Evolutionary conservation across 2,888 invertebrate species (phyloP).

Genomic region (Julus scandinavius): DNA sequence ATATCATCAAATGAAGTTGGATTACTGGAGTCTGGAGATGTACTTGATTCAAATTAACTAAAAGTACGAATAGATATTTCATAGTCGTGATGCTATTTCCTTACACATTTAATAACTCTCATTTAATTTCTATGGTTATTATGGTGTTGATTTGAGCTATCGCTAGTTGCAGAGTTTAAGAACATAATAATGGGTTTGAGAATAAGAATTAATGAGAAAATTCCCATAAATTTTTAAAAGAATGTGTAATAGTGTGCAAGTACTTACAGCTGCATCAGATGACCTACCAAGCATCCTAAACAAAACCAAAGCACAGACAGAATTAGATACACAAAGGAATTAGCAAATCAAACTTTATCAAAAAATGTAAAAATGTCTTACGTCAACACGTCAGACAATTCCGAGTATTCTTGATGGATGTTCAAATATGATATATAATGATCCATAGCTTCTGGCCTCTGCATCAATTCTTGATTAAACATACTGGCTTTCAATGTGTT

Average conservation of each 20-base stretch:
- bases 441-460: constrained; percentile 58
- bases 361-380: constrained; percentile 44
- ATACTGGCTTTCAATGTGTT: constrained; percentile 58
- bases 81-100: no score
- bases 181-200: background rate
- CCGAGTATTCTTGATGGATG: constrained; percentile 57
- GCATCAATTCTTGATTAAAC: constrained; percentile 58
- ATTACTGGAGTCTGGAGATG: no score
- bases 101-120: no score
- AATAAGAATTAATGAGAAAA: background rate
- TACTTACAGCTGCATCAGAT: constrained; percentile 56
- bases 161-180: no score
- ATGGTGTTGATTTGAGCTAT: no score
- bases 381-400: constrained; percentile 56
- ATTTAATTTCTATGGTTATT: no score
- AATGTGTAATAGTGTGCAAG: background rate
- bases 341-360: background rate
- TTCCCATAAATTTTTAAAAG: background rate
- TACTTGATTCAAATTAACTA: no score
- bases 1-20: no score
- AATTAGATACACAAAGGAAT: background rate
- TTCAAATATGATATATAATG: constrained; percentile 59
- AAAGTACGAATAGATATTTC: no score
- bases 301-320: background rate
- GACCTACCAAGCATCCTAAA: constrained; percentile 55